phyloP scores from a whole-genome alignment of 2,797 vertebrate species.

The Halcyon leucocephala region DNA sequence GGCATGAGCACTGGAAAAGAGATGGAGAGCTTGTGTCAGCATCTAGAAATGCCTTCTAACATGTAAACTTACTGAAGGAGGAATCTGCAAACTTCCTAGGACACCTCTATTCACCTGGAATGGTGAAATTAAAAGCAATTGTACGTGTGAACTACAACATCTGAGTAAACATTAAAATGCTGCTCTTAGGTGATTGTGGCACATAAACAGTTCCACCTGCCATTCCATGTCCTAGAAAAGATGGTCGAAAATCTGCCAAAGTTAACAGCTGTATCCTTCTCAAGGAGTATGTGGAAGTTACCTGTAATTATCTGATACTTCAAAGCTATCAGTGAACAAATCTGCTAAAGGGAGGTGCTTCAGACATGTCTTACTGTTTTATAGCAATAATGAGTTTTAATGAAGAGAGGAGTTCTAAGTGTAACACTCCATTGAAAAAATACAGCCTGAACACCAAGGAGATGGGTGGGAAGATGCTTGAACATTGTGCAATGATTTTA shows the following conservation, averaged over 20 bases:
- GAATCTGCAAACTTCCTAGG: not conserved
- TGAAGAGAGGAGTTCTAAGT: not conserved
- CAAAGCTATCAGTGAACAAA: not conserved
- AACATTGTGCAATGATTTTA: not conserved
- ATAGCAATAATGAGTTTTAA: not conserved
- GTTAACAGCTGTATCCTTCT: not conserved
- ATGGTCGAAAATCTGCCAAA: not conserved
- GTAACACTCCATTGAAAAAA: not conserved
- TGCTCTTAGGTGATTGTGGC: not conserved
- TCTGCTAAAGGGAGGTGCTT: not conserved
- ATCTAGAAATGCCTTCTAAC: not conserved
- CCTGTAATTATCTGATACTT: not conserved
- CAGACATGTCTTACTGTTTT: not conserved
- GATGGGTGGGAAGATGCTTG: accelerated
- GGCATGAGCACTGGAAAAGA: not conserved
- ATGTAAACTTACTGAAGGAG: not conserved
- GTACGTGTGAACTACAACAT: not conserved
- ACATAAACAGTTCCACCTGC: not conserved
- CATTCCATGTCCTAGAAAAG: not conserved
- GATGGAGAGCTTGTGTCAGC: not conserved
- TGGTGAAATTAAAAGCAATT: not conserved
- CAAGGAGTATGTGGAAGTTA: not conserved
- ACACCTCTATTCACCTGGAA: not conserved
- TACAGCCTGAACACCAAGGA: not conserved
- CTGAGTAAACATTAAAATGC: not conserved